Base-by-base conservation (phyloP, 2,113 vertebrate genomes). In the Chitala chitala region DNA sequence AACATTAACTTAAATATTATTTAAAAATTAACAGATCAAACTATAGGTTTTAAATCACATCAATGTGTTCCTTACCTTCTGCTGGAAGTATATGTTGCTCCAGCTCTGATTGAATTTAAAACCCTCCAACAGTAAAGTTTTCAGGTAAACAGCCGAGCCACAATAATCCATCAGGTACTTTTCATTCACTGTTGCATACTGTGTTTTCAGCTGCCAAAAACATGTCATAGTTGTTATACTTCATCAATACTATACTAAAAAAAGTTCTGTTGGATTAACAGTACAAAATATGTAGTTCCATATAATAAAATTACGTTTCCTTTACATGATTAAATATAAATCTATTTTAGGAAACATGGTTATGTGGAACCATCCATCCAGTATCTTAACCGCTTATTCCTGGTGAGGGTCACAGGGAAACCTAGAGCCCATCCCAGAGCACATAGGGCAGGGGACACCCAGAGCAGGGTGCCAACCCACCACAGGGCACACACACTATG, bases 51-150 rank as follows among this genome's bases (percentile, higher is more conserved):
- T 29, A 31, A 31, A 31, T 46, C 22, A 22, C 38, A 66, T 5
- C 13, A 42, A 17, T 44, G 22, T 44, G 9, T 63, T 66, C 59
- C 59, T 69, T 74, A 94, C 92, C 91, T 93, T 85, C 71, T 0
- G 76, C 76, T 75, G 33, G 0, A 94, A 94, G 68, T 66, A 78
- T 70, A 94, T 87, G 74, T 75, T 77, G 6, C 66, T 48, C 92
- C 92, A 94, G 0, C 75, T 89, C 0, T 68, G 48, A 17, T 55
- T 26, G 80, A 94, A 94, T 0, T 85, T 85, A 44, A 82, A 93
- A 71, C 90, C 93, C 0, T 87, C 78, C 1, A 86, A 71, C 36
- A 93, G 88, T 15, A 94, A 83, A 0, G 74, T 82, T 69, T 90
- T 87, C 42, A 72, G 71, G 31, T 92, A 94, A 5, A 88, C 77